Evolutionary conservation across 2,113 vertebrate species (phyloP), one percentile per base, ranked within the genome.

Genomic region (Ranitomeya variabilis): DNA sequence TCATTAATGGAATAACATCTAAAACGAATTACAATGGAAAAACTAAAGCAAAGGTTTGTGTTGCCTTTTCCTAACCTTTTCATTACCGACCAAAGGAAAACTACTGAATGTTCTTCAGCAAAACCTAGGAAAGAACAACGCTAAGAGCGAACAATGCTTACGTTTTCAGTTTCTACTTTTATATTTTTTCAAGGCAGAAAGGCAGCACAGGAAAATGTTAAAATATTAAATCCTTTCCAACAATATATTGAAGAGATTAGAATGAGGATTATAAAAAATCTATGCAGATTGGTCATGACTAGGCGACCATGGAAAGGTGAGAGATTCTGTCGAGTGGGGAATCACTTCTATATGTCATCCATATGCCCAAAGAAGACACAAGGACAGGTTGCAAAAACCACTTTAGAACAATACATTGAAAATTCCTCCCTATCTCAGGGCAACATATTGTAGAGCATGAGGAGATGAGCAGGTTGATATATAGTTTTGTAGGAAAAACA

Each of bases 1-100:
- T 88, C 80, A 77, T 88, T 83, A 83, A 77, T 83, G 37, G 15
- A 76, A 83, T 55, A 83, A 66, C 67, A 88, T 64, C 31, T 16
- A 45, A 88, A 62, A 88, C 74, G 37, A 88, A 88, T 88, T 88
- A 88, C 73, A 74, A 83, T n/a, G 7, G 45, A 64, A 18, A 88
- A 51, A 88, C 66, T 18, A 54, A 74, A 77, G 83, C 51, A 37
- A 74, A 64, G 80, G 7, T 23, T 88, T 83, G 55, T 88, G 64
- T 83, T 60, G 54, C 8, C 45, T 55, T 14, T 66, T 66, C 6
- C 31, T 31, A 23, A 88, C 78, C 57, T 64, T 66, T 77, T 66
- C 69, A 83, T n/a, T 45, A 62, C 66, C 21, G 7, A 59, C 21
- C 37, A 76, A 13, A 76, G 76, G 16, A 26, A 83, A 77, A 66